phyloP scores from a whole-genome alignment of 2,797 vertebrate genomes.

The Antennarius maculatus region DNA sequence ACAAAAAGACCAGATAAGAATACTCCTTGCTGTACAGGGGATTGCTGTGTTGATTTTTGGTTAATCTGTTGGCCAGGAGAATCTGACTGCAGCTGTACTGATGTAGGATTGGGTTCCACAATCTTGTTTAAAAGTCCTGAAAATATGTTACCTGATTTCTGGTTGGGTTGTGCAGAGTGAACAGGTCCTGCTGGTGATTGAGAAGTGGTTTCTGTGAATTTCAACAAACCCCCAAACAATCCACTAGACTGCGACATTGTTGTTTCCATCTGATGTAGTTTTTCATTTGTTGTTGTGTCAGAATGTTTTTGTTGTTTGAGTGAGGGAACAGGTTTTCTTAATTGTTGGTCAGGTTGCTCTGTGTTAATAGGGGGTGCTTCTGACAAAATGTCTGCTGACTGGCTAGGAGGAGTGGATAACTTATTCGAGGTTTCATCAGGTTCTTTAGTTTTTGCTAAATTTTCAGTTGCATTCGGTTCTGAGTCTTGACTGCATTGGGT shows the following conservation, averaged over 20 bases:
- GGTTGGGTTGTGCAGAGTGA: slow-evolving; percentile 64
- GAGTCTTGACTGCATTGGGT: slow-evolving; percentile 49
- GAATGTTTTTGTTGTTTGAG: slow-evolving; percentile 42
- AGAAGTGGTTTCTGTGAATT: slow-evolving; percentile 75
- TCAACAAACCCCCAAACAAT: slow-evolving; percentile 82
- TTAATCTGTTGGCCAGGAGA: slow-evolving; percentile 36
- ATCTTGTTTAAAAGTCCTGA: slow-evolving; percentile 80
- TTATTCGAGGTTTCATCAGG: slow-evolving; percentile 37
- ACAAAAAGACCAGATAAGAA: slow-evolving; percentile 83
- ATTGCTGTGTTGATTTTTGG: slow-evolving; percentile 56
- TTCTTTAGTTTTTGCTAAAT: slow-evolving; percentile 33
- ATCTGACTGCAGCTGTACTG: slow-evolving; percentile 53
- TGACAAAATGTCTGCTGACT: slow-evolving; percentile 39
- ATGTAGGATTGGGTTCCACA: slow-evolving; percentile 59
- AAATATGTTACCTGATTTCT: slow-evolving; percentile 71
- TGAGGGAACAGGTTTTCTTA: slow-evolving; percentile 19
- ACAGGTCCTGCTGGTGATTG: slow-evolving; percentile 51
- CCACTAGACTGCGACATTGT: slow-evolving; percentile 66
- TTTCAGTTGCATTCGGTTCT: slow-evolving; percentile 28
- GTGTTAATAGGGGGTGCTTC: slow-evolving; percentile 52
- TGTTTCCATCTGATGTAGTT: slow-evolving; percentile 33
- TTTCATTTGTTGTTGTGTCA: slow-evolving; percentile 30
- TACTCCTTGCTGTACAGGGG: slow-evolving; percentile 71
- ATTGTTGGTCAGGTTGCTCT: slow-evolving; percentile 37
- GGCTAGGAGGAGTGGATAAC: slow-evolving; percentile 18